Base-by-base conservation (phyloP, 37 sponge, comb jelly and placozoan genomes). In the Mnemiopsis leidyi region DNA sequence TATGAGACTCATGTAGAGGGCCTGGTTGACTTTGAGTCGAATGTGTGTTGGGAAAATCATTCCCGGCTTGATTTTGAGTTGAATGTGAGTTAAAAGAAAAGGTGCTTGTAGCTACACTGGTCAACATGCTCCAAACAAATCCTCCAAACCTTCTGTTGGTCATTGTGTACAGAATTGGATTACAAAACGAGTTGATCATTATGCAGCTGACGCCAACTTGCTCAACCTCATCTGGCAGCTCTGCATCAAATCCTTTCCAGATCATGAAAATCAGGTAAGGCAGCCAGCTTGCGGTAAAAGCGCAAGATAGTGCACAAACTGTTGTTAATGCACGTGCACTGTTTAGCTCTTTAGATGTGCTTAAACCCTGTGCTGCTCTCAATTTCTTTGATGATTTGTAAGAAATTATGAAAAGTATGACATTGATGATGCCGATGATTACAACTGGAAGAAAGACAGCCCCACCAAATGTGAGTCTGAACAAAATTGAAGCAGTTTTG, bases 111-210 rank as follows among this genome's bases (percentile, higher is more conserved):
- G n/a, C n/a, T n/a, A n/a, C n/a, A n/a, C n/a, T n/a, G n/a, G n/a
- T n/a, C n/a, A n/a, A n/a, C n/a, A n/a, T n/a, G n/a, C n/a, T 77
- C 79, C 79, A 77, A 0, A 77, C 79, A 32, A 33, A 77, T 20
- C 18, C 33, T 1, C 79, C 79, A 32, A 77, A 77, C 36, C 79
- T 77, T 32, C 35, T 77, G 79, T 77, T 77, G 34, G 79, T 77
- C 79, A 77, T 28, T 13, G 79, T 77, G 36, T 77, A 77, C 36
- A 77, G 79, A 20, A 77, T 32, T 26, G 79, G 79, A 32, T 77
- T 77, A 20, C 79, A 77, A 36, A 32, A 77, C 3, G 79, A 26
- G 79, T 77, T 77, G 1, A 77, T 9, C 79, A 77, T 77, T 33
- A 77, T 32, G 32, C 32, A 31, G 79, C 79, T 32, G 20, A 77